Conservation (phyloP, 2,113 vertebrate species). For the Silurus glanis region DNA sequence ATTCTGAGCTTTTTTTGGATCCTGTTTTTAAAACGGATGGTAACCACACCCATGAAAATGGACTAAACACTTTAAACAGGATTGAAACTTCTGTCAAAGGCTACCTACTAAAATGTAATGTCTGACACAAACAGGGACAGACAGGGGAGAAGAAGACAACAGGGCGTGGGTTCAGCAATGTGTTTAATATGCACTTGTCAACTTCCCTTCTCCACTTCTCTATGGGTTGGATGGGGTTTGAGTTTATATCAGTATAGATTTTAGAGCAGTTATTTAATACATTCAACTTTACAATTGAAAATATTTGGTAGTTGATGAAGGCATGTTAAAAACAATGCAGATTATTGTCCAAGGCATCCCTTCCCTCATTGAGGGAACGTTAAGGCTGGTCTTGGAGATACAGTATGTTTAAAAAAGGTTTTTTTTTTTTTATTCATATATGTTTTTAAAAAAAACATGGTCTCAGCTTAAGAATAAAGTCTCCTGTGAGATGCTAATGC, state of each 20-base stretch:
- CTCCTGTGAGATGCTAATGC: conserved; percentile 42
- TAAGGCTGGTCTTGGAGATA: conserved; percentile 25
- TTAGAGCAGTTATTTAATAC: neutral
- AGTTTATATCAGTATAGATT: neutral
- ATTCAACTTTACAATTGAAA: no score
- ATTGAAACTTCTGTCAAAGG: neutral
- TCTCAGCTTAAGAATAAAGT: conserved; percentile 45
- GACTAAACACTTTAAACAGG: neutral
- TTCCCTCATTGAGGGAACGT: conserved; percentile 55
- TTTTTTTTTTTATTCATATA: conserved; percentile 22
- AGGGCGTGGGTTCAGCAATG: neutral
- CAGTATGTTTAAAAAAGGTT: no score
- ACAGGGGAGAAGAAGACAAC: neutral
- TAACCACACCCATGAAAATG: neutral
- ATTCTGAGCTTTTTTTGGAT: conserved; percentile 8
- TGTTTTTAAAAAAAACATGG: conserved; percentile 20
- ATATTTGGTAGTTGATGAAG: neutral
- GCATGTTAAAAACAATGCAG: neutral
- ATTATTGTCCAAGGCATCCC: no score
- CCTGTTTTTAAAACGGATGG: neutral
- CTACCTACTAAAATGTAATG: neutral
- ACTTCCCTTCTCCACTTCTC: neutral
- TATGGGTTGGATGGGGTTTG: neutral
- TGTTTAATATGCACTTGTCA: neutral
- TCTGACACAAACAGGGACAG: neutral